Evolutionary conservation across 2,888 invertebrate genomes (phyloP).

Genomic region (Hyles lineata): DNA sequence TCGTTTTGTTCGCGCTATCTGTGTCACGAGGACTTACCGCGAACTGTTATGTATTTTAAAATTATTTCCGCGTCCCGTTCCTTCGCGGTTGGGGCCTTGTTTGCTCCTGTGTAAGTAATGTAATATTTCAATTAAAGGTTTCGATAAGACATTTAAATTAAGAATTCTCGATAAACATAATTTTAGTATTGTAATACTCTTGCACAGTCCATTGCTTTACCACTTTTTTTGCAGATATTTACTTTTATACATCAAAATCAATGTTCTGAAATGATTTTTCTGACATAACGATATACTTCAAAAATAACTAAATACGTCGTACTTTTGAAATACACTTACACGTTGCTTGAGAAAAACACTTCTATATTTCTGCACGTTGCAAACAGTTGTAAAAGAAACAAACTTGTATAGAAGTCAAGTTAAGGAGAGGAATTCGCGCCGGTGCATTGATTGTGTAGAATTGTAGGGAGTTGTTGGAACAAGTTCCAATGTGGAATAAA

Average conservation of each 20-base stretch:
- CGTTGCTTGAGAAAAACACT: background rate
- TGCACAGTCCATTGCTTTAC: too few relatives aligned
- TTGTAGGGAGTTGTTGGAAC: constrained; percentile 29
- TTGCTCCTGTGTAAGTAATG: background rate
- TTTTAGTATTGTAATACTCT: too few relatives aligned
- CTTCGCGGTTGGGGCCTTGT: background rate
- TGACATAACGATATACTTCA: too few relatives aligned
- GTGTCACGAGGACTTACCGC: constrained; percentile 45
- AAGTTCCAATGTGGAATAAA: constrained; percentile 36
- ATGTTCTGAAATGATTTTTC: too few relatives aligned
- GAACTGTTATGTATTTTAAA: constrained; percentile 25
- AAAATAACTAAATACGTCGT: too few relatives aligned
- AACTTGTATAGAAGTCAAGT: constrained; percentile 30
- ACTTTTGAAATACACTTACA: background rate
- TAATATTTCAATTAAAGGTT: background rate
- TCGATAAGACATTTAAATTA: too few relatives aligned
- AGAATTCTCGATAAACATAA: too few relatives aligned
- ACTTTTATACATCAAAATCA: too few relatives aligned
- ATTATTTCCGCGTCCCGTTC: constrained; percentile 25
- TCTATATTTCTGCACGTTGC: too few relatives aligned
- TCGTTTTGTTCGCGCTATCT: constrained; percentile 52
- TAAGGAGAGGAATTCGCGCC: constrained; percentile 37
- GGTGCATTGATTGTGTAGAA: constrained; percentile 41
- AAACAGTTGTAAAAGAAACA: background rate
- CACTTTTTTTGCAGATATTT: too few relatives aligned